These are phyloP conservation scores for Bos javanicus DNA, from an alignment of 2,113 vertebrate genomes.

Conservation along the genomic window DNA sequence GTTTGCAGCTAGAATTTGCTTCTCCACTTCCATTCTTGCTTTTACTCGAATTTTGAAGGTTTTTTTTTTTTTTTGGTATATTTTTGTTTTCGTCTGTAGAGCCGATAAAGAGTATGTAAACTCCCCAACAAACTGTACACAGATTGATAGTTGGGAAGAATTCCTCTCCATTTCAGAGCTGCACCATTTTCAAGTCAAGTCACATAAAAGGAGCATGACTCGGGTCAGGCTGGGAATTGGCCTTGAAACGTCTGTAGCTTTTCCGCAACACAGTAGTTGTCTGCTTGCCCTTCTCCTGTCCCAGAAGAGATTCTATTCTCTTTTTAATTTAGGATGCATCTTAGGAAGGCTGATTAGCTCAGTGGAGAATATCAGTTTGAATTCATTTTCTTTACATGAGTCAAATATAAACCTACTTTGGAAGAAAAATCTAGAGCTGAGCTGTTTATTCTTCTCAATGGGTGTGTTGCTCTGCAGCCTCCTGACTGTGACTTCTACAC, in stretches of 20 bases:
- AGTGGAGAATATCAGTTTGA: background rate
- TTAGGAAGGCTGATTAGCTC: background rate
- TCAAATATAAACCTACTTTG: background rate
- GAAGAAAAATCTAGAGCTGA: background rate
- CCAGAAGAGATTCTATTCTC: background rate
- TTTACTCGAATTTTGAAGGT: conserved; percentile 31
- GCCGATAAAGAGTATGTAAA: background rate
- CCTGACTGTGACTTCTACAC: background rate
- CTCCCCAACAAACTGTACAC: background rate
- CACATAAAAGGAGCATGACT: background rate
- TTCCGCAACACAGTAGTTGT: background rate
- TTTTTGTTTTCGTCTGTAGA: conserved; percentile 34
- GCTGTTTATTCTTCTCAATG: background rate
- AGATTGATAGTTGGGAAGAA: background rate
- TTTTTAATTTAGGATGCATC: background rate
- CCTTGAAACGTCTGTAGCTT: background rate
- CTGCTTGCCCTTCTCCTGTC: background rate
- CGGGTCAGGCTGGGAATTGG: background rate
- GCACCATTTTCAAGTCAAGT: background rate
- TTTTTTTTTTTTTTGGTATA: background rate
- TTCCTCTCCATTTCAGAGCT: background rate
- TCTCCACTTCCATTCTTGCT: conserved; percentile 59
- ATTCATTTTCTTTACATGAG: background rate
- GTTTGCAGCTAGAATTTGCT: conserved; percentile 70
- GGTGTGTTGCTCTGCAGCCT: background rate